Conservation (phyloP, 2,888 invertebrate species). For the Campoletis raptor region DNA sequence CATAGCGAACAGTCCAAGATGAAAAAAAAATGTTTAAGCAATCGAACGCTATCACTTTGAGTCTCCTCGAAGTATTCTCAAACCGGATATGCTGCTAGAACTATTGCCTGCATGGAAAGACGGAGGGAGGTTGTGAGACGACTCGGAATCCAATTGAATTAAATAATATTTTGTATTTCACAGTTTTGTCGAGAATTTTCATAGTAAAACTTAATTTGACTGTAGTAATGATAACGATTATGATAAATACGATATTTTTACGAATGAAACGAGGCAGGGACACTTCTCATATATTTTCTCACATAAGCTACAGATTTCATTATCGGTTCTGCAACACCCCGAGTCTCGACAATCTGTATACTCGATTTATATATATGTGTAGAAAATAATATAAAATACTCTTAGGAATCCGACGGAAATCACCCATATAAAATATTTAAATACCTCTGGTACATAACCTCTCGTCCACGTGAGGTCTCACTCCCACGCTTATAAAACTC, state of each 20-base stretch:
- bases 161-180: background rate
- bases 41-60: conserved; percentile 20
- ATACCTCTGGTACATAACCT: conserved; percentile 28
- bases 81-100: conserved; percentile 15
- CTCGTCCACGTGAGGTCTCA: conserved; percentile 53
- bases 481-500: conserved; percentile 40
- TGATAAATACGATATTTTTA: background rate
- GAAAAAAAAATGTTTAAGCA: conserved; percentile 24
- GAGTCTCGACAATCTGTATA: conserved; percentile 35
- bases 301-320: background rate
- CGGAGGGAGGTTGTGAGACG: background rate
- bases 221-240: background rate
- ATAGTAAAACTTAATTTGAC: background rate
- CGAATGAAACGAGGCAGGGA: background rate
- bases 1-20: conserved; percentile 45
- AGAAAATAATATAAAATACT: background rate
- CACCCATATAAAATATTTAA: conserved; percentile 51
- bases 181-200: background rate
- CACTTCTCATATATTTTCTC: background rate
- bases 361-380: background rate
- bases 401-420: conserved; percentile 50
- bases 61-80: conserved; percentile 9
- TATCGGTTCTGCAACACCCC: conserved; percentile 13
- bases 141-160: background rate
- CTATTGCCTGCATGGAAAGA: background rate